Percentiles rank a stretch among this genome's conserved stretches.
phyloP scores from a whole-genome alignment of 2,113 vertebrate species.

The Raja brachyura region DNA sequence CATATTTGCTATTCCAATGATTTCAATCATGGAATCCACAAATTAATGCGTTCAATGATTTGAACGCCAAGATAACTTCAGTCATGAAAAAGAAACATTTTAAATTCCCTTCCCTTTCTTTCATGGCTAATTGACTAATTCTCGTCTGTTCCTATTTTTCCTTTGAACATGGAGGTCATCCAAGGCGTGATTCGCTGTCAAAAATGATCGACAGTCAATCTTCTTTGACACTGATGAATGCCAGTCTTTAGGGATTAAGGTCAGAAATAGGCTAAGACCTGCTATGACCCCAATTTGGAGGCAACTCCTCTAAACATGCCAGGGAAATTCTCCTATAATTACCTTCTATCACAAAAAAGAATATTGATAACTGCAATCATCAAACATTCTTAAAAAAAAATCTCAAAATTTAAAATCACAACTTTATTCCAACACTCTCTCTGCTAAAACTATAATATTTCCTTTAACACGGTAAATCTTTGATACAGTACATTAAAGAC shows the following conservation, averaged over 20 bases:
- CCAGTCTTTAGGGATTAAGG: constrained; percentile 17
- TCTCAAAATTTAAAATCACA: no score
- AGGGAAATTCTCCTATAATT: neutral
- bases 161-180: constrained; percentile 14
- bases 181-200: neutral
- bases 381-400: neutral
- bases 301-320: constrained; percentile 1
- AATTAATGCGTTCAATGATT: neutral
- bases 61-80: neutral
- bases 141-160: constrained; percentile 29
- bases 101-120: neutral
- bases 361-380: neutral
- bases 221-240: constrained; percentile 8
- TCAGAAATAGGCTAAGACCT: neutral
- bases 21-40: neutral
- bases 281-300: neutral
- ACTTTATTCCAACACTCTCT: neutral
- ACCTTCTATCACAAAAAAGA: neutral
- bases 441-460: neutral
- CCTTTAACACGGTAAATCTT: neutral
- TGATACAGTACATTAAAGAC: neutral
- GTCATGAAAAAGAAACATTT: neutral
- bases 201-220: constrained; percentile 32
- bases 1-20: neutral
- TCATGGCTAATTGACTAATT: neutral